Percentiles rank a stretch among this genome's conserved stretches.
Conservation (phyloP, 2,797 vertebrate genomes). For the Steatocranus sp. region DNA sequence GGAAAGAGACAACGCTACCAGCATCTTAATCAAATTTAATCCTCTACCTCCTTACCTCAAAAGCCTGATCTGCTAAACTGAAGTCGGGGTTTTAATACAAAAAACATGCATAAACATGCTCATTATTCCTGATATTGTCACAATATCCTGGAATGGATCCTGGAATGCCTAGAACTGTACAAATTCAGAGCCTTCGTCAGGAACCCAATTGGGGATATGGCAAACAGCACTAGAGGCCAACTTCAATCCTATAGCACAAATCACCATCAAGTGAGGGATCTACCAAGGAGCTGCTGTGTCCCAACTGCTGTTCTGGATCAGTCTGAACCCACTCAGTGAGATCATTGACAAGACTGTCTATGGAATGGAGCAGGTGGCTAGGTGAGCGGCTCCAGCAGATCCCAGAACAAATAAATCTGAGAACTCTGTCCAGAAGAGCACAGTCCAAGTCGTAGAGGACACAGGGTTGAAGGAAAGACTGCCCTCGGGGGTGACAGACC, state of each 20-base stretch:
- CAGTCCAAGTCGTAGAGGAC: not conserved
- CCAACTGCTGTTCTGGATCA: not conserved
- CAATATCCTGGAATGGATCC: no score
- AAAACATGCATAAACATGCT: not conserved
- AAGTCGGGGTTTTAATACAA: not conserved
- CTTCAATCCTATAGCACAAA: not conserved
- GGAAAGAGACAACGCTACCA: not conserved
- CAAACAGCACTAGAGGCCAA: not conserved
- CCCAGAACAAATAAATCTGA: not conserved
- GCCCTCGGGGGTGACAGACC: not conserved
- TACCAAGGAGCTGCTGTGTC: not conserved
- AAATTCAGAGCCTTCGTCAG: not conserved
- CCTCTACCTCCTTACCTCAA: not conserved
- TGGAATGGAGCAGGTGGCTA: not conserved
- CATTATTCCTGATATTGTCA: not conserved
- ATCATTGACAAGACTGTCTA: not conserved
- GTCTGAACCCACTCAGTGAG: not conserved
- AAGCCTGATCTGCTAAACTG: not conserved
- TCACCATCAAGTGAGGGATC: not conserved
- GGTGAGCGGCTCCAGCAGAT: not conserved
- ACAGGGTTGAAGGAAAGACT: not conserved
- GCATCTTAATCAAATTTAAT: not conserved
- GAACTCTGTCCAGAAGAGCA: not conserved
- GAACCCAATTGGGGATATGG: not conserved
- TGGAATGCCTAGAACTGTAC: no score